phyloP scores from a whole-genome alignment of 2,113 vertebrate genomes.

The Tamias sibiricus region DNA sequence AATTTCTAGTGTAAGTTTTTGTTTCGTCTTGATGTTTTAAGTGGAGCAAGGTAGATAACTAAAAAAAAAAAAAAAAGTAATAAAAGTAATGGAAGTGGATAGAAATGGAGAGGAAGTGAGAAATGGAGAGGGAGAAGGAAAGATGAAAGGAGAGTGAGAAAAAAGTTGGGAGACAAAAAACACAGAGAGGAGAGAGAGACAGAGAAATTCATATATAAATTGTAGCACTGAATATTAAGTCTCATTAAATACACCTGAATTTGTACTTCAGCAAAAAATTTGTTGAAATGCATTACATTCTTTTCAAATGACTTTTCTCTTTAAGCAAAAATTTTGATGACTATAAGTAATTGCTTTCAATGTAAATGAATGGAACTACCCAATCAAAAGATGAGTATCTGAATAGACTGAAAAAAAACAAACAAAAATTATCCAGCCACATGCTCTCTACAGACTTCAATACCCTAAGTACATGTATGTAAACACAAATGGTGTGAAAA shows the following conservation, averaged over 20 bases:
- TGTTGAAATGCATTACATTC: conserved; percentile 9
- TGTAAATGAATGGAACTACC: too few relatives aligned
- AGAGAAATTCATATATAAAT: background rate
- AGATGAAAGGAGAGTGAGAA: too few relatives aligned
- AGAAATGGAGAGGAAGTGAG: background rate
- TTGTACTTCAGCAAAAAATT: conserved; percentile 38
- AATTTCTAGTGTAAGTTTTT: background rate
- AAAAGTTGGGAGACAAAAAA: background rate
- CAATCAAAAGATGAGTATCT: too few relatives aligned
- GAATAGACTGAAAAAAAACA: too few relatives aligned
- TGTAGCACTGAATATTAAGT: background rate
- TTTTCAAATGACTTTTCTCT: conserved; percentile 11
- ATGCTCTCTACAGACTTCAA: background rate
- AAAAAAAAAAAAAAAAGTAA: too few relatives aligned
- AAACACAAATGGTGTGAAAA: too few relatives aligned
- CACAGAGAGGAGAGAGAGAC: background rate
- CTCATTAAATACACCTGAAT: background rate
- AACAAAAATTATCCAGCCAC: background rate
- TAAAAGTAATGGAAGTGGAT: background rate
- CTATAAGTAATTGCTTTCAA: background rate
- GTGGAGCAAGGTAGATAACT: background rate
- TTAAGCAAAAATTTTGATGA: conserved; percentile 54
- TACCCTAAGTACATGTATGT: too few relatives aligned
- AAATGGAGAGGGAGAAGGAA: too few relatives aligned
- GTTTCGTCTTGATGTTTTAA: background rate